Evolutionary conservation across 2,113 vertebrate species (phyloP).

Genomic region (Tupaia chinensis): DNA sequence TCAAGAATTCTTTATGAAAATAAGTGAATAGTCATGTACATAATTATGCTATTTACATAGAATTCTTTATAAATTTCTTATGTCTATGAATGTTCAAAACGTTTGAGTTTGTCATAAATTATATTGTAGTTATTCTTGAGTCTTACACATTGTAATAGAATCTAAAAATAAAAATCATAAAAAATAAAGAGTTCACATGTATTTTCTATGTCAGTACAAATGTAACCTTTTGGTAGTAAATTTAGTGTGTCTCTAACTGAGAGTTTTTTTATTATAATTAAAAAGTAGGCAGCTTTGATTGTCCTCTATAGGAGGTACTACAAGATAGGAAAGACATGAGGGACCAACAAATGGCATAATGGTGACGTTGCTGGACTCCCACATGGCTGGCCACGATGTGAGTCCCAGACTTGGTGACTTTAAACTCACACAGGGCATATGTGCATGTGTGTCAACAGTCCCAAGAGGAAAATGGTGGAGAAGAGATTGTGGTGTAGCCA

Average conservation of each 20-base stretch:
- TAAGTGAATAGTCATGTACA: constrained; percentile 66
- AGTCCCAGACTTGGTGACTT: too few species aligned
- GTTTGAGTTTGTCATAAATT: constrained; percentile 67
- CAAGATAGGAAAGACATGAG: neutral
- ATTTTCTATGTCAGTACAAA: constrained; percentile 55
- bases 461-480: too few species aligned
- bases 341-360: too few species aligned
- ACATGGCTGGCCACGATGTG: too few species aligned
- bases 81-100: constrained; percentile 70
- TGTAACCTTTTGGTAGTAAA: neutral
- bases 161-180: constrained; percentile 80
- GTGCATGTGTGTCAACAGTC: too few species aligned
- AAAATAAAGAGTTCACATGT: constrained; percentile 53
- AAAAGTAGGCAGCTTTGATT: neutral
- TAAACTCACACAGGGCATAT: too few species aligned
- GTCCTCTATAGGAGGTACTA: neutral
- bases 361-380: too few species aligned
- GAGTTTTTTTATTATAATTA: neutral
- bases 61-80: constrained; percentile 71
- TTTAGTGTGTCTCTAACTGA: neutral
- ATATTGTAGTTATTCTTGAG: constrained; percentile 60
- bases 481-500: too few species aligned
- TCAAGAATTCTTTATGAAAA: constrained; percentile 71
- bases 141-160: constrained; percentile 67
- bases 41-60: constrained; percentile 70